Evolutionary conservation across 2,113 vertebrate species (phyloP).

Genomic region (Struthio camelus): DNA sequence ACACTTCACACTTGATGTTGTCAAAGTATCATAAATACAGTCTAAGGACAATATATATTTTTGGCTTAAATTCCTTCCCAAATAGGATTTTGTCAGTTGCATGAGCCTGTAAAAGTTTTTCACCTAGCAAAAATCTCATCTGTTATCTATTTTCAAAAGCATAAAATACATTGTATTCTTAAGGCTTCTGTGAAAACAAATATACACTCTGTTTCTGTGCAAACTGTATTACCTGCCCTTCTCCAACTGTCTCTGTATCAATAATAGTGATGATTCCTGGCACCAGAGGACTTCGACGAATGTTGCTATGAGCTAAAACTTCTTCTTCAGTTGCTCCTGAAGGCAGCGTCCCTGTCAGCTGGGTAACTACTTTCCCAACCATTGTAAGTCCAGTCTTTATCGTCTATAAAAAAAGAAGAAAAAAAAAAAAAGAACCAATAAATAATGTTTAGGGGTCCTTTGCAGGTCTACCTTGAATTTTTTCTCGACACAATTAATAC

Average conservation of each 20-base stretch:
- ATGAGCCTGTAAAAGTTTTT: background rate
- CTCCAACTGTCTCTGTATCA: slow-evolving; percentile 90
- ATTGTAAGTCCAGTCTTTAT: slow-evolving; percentile 95
- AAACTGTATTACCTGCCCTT: slow-evolving; percentile 88
- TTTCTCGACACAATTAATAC: background rate
- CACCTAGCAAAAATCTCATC: background rate
- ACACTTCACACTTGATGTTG: slow-evolving; percentile 56
- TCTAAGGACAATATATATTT: slow-evolving; percentile 12
- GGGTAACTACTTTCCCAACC: slow-evolving; percentile 97
- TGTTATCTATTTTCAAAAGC: background rate
- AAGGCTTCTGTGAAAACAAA: accelerated
- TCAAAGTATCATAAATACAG: slow-evolving; percentile 37
- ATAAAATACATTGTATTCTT: background rate
- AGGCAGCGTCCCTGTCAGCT: slow-evolving; percentile 91
- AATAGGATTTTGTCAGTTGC: background rate
- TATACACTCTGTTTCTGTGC: accelerated
- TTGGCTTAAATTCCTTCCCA: slow-evolving; percentile 29
- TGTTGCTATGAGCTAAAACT: slow-evolving; percentile 82
- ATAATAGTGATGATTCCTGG: slow-evolving; percentile 94
- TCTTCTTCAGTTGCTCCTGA: slow-evolving; percentile 90
- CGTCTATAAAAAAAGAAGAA: slow-evolving; percentile 86
- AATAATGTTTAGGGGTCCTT: background rate
- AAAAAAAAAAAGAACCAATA: background rate
- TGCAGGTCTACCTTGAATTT: background rate
- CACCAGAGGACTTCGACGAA: slow-evolving; percentile 86